Percentiles rank a stretch among this genome's conserved stretches.
Evolutionary conservation across 1,140 invertebrate genomes (phyloP).

Genomic region (Magallana angulata): DNA sequence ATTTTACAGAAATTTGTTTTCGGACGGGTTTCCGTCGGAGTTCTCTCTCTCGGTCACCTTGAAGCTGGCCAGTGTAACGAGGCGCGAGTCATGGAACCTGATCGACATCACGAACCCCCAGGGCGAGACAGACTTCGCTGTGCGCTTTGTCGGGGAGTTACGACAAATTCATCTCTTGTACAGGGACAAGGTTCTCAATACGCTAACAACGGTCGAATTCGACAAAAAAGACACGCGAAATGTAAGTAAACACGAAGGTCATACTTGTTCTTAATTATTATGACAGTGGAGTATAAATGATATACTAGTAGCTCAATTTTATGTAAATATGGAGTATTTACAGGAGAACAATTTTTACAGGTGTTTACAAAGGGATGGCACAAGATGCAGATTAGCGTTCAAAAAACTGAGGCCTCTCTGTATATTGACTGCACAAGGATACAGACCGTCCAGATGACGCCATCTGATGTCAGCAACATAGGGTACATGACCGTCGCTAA

Average conservation of each 20-base stretch:
- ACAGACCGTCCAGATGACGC: neutral
- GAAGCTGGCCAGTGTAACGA: constrained; percentile 46
- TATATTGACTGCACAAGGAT: constrained; percentile 49
- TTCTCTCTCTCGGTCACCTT: constrained; percentile 50
- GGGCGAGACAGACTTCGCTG: constrained; percentile 44
- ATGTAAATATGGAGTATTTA: too few relatives aligned
- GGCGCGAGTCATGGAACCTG: constrained; percentile 48
- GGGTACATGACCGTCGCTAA: constrained; percentile 14
- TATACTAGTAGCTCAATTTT: too few relatives aligned
- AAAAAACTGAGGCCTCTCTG: constrained; percentile 4
- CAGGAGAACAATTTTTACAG: neutral
- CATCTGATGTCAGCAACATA: neutral
- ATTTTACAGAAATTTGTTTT: constrained; percentile 47
- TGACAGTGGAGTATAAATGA: too few relatives aligned
- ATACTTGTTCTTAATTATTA: too few relatives aligned
- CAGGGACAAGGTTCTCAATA: constrained; percentile 35
- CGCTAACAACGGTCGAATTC: constrained; percentile 31
- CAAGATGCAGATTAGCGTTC: constrained; percentile 48
- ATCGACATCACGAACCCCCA: constrained; percentile 26
- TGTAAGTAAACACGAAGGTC: neutral
- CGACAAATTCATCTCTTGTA: constrained; percentile 42
- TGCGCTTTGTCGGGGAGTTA: constrained; percentile 45
- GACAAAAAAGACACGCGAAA: constrained; percentile 47
- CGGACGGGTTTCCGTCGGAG: constrained; percentile 45
- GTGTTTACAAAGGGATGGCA: constrained; percentile 55